Evolutionary conservation across 2,797 vertebrate species (phyloP), one percentile per base, ranked within the genome.

Genomic region (Ispidina picta): DNA sequence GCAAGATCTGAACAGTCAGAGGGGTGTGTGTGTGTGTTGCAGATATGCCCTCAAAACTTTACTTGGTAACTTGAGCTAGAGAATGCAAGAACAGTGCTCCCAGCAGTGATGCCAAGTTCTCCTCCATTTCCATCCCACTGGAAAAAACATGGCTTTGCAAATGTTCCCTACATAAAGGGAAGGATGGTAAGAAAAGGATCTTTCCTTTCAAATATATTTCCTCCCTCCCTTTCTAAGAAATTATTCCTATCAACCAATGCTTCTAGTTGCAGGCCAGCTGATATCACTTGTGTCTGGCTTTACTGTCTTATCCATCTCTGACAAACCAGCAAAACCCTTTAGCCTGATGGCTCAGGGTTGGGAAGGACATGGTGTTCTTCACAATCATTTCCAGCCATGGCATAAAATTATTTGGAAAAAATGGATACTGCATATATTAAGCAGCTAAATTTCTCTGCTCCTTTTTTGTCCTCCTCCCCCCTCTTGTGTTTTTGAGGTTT

Each of bases 341-440:
- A 69, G 52, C 51, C 49, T 81, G 37, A 35, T 83, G 48, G 35
- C 63, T 88, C 0, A 1, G 6, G 77, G 91, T 91, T 70, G 90
- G 86, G 73, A 93, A 95, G 66, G 86, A 70, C 55, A 23, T 35
- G 49, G 68, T 88, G 56, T 78, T 95, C 70, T 92, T 92, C 90
- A 81, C 39, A 71, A 62, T 72, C 43, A 49, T 85, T 94, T 92
- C 76, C 90, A 91, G 69, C 43, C 68, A 81, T 29, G 69, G 54
- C 69, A 66, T 51, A 88, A 92, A 92, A 89, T 86, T 90, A 92
- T 92, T 89, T 66, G 80, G 63, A 76, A 96, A 96, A 96, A 93
- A 79, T 15, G 69, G 72, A 90, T 89, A n/a, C 33, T 86, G 72
- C 90, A 52, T 48, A 79, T 89, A 93, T 89, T 92, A 89, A 88